phyloP scores from a whole-genome alignment of 2,797 vertebrate genomes.

The Squalus acanthias region DNA sequence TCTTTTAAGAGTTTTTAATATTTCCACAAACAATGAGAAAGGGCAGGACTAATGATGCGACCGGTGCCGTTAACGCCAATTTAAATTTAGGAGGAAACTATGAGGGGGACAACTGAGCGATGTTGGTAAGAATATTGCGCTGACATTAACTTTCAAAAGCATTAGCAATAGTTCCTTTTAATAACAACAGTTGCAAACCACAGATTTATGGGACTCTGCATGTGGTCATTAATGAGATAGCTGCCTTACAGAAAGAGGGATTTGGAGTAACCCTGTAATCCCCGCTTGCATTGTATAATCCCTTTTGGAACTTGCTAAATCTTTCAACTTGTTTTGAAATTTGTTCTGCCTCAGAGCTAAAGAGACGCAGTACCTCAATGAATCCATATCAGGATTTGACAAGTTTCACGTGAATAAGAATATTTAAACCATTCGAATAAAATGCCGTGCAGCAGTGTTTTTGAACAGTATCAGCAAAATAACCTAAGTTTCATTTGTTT shows the following conservation, averaged over 20 bases:
- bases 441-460: neutral
- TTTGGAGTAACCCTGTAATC: neutral
- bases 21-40: neutral
- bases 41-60: neutral
- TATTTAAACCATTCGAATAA: neutral
- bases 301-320: slow-evolving; percentile 1
- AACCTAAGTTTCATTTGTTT: neutral
- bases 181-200: neutral
- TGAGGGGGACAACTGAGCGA: neutral
- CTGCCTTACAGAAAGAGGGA: neutral
- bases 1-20: neutral
- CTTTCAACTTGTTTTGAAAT: slow-evolving; percentile 32
- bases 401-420: neutral
- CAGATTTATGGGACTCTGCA: slow-evolving; percentile 2
- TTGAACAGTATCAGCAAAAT: neutral
- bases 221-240: slow-evolving; percentile 7
- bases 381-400: neutral
- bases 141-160: neutral
- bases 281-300: slow-evolving; percentile 7
- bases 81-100: neutral
- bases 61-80: neutral
- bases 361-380: neutral
- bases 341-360: slow-evolving; percentile 14
- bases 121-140: neutral
- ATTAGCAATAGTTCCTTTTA: neutral